Base-by-base conservation (phyloP, 1,140 invertebrate genomes). In the Tetragonula clypearis region DNA sequence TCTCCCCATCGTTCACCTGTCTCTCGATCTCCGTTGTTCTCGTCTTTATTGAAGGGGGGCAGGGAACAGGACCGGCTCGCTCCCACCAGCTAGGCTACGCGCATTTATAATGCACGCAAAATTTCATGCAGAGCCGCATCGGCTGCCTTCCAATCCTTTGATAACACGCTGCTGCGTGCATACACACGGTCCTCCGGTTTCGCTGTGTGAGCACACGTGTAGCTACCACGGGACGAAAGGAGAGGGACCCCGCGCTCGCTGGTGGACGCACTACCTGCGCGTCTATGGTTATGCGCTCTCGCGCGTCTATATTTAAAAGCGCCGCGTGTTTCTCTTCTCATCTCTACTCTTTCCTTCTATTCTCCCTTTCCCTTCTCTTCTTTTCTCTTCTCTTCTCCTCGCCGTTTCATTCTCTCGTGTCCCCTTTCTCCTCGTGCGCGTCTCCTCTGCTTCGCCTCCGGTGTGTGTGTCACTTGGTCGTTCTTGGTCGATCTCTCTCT, bases 91-190 rank as follows among this genome's bases (percentile, higher is more conserved):
- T 68, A 91, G 84, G 84, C 87, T 89, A 82, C 91, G 91, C 86
- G 90, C 92, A 93, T 93, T 94, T 93, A 93, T 93, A 93, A 94
- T 93, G 91, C 91, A 93, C 92, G 93, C 92, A 92, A 94, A 94
- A 94, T 94, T 94, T 94, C 93, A 94, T 93, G 92, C 92, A 92
- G 89, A 89, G 85, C 79, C 87, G 92, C 91, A 90, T 91, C 91
- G 88, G 75, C 86, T 88, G 87, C 65, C 86, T 91, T 92, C 87
- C 86, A 91, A 92, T 92, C 93, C 92, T 93, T 93, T 93, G 92
- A 93, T 92, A 92, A 90, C 85, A 91, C 87, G 89, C 87, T 82
- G 80, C 85, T 90, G 87, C 86, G 80, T 86, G 88, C 86, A 76
- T 82, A 75, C 82, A 87, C 79, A 81, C 80, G 87, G 71, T 79